Base-by-base conservation (phyloP, 2,113 vertebrate genomes). In the Protomyctophum bolini region DNA sequence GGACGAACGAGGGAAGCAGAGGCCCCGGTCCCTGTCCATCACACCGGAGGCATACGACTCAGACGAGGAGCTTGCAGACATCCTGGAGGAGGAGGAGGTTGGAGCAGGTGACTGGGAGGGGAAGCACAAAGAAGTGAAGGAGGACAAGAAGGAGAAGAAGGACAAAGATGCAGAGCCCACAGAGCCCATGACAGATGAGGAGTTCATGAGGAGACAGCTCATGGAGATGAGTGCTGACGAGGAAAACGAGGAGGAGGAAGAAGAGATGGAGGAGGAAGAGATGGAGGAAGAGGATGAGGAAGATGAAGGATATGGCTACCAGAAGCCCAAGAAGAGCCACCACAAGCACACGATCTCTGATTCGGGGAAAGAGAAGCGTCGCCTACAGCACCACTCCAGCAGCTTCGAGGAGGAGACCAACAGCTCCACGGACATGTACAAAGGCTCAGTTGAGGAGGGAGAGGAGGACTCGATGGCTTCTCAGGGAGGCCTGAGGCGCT, bases 201-300 rank as follows among this genome's bases (percentile, higher is more conserved):
- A 99, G 54, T 98, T 97, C 86, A 98, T 99, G 96, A 92, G 97
- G 66, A 93, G 95, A 76, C 98, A 99, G 87, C 95, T 99, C 69
- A 91, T 99, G 87, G 97, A 98, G 88, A 99, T 99, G 98, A 99
- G 97, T 0, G 98, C 98, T 0, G 98, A 99, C 84, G 98, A 99
- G 77, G 97, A 98, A 50, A 90, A 87, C 80, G 96, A 95, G 46
- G 93, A 94, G 2, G 92, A 90, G 0, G 86, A 92, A 21, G 21
- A 82, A 10, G 80, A 88, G 29, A 85, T 88, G 1, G 91, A 92
- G 12, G 79, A 82, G 7, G 76, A 77, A 46, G 84, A 88, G 82
- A 89, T 90, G 70, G 97, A 98, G 60, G 92, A 92, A 57, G 96
- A 96, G 45, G 92, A 97, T 0, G 96, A 97, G 63, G 95, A 97